Base-by-base conservation (phyloP, 92 coral and sea anemone genomes). In the Zoanthus sansibaricus region DNA sequence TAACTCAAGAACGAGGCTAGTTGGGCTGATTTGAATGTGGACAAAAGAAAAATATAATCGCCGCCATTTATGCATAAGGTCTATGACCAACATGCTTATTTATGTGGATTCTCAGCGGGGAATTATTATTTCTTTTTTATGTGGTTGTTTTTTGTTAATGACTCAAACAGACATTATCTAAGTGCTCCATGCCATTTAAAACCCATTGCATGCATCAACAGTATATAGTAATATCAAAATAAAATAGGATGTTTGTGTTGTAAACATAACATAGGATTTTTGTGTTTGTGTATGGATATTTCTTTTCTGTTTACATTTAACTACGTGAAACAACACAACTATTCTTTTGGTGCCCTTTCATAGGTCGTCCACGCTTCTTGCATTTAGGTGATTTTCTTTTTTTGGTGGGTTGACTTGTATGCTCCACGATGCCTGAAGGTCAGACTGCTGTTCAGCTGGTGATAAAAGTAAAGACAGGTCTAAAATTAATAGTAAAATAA, bases 371-470 rank as follows among this genome's bases (percentile, higher is more conserved):
- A 83, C 87, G 71, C 18, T 59, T 71, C 80, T 14, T 72, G 75
- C 87, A 83, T 61, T 46, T 46, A 69, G 87, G 87, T 48, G 79
- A 71, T 71, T 83, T 83, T 56, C 79, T 70, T 71, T 83, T 83
- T 71, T 83, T 83, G 18, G 87, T 49, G 62, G 87, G 62, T 83
- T 51, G 64, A 76, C 68, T 58, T 58, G 68, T 76, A 51, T 83
- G 61, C 78, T 58, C 62, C 87, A 83, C 20, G 87, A 58, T 52
- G 54, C 87, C 79, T 83, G 73, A 15, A 83, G 70, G 44, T 70
- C 75, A 47, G 52, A 52, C 64, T 83, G 87, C 75, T 83, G 82
- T 71, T 83, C 87, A 72, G 80, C 80, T 83, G 79, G 79, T 69
- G 62, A 83, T 62, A 31, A 82, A 31, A 71, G 45, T 71, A 82